Percentiles rank a stretch among this genome's conserved stretches.
Evolutionary conservation across 2,113 vertebrate species (phyloP).

Genomic region (Riparia riparia): DNA sequence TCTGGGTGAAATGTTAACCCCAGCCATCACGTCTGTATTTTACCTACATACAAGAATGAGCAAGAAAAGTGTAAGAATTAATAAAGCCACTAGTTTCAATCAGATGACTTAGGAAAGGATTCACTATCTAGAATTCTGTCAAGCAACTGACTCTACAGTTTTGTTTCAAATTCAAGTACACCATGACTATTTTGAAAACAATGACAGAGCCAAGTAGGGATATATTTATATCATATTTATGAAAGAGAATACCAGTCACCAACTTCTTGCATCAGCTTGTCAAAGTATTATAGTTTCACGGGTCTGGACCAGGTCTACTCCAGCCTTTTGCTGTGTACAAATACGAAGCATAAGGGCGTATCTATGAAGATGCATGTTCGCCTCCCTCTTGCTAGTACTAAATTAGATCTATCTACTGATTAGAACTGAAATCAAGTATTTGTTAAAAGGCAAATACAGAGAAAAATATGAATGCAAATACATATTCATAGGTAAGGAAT

Average conservation of each 20-base stretch:
- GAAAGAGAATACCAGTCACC: background rate
- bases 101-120: background rate
- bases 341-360: rapidly evolving
- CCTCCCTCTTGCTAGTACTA: background rate
- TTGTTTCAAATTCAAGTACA: background rate
- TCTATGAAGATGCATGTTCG: background rate
- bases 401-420: background rate
- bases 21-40: background rate
- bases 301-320: background rate
- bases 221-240: background rate
- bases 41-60: background rate
- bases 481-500: background rate
- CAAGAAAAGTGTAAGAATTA: background rate
- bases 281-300: background rate
- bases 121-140: background rate
- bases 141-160: background rate
- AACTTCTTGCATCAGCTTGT: background rate
- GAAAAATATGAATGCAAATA: background rate
- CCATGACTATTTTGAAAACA: background rate
- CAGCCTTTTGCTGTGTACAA: background rate
- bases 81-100: background rate
- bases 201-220: background rate
- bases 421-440: background rate
- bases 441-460: background rate
- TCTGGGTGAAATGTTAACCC: background rate